A percentile compares a stretch with the other conserved stretches of the same genome.
Evolutionary conservation across 2,797 vertebrate species (phyloP).

Genomic region (Cetoscarus ocellatus): DNA sequence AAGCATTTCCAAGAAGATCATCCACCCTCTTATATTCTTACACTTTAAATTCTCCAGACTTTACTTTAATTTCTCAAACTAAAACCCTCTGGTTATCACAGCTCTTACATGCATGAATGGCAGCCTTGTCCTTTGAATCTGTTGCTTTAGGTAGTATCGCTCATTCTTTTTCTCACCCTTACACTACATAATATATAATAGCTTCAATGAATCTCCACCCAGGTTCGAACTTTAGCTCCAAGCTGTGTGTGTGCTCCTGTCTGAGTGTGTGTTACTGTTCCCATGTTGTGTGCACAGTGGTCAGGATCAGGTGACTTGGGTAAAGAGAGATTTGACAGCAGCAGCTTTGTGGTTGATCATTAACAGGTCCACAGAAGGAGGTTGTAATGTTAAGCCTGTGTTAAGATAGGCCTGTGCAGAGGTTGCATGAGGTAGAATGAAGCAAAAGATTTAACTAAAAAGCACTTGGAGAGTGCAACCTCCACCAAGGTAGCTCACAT

Average conservation of each 20-base stretch:
- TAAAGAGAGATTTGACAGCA: slow-evolving; percentile 58
- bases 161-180: slow-evolving; percentile 28
- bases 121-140: slow-evolving; percentile 22
- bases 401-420: slow-evolving; percentile 4
- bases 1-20: not conserved
- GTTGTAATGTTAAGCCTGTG: slow-evolving; percentile 10
- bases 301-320: slow-evolving; percentile 61
- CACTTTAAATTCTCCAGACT: not conserved
- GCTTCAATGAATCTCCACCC: slow-evolving; percentile 30
- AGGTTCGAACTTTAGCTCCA: slow-evolving; percentile 33
- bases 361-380: slow-evolving; percentile 54
- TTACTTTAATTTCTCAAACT: not conserved
- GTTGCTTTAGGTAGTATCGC: slow-evolving; percentile 30
- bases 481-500: no score
- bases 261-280: slow-evolving; percentile 18
- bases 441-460: not conserved
- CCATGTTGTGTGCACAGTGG: slow-evolving; percentile 26
- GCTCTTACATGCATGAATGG: not conserved
- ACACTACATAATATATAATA: slow-evolving; percentile 31
- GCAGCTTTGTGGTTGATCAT: slow-evolving; percentile 70
- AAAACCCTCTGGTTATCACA: slow-evolving; percentile 1
- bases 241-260: slow-evolving; percentile 30
- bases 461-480: no score
- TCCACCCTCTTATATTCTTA: slow-evolving; percentile 13
- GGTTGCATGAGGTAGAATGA: not conserved